Evolutionary conservation across 2,113 vertebrate species (phyloP), one percentile per base, ranked within the genome.

Genomic region (Hyaena hyaena): DNA sequence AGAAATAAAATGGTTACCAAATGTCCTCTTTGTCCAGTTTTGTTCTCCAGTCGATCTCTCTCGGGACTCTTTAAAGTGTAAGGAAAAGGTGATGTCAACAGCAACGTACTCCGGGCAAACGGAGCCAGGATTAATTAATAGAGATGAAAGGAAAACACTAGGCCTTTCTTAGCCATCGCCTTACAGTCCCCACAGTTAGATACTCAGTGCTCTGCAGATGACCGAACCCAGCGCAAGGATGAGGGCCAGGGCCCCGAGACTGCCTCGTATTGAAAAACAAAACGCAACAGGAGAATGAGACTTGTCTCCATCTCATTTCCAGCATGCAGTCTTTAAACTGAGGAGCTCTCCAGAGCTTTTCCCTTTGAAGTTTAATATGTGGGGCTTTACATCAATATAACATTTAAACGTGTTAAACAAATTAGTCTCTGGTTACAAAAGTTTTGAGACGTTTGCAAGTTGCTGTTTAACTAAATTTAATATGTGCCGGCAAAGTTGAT

Each of bases 1-100:
- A 99, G 99, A 99, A 99, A 99, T 99, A 99, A 99, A 99, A 99
- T 99, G 98, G 99, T 99, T 99, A 99, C 99, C 99, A 99, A 99
- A 99, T 99, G 99, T 99, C 98, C 98, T 98, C 99, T 98, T 98
- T 98, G 98, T 99, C 98, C 98, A 98, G 98, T 98, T 99, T 98
- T 98, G 98, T 98, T 99, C 98, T 98, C 98, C 98, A 98, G 98
- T 98, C 93, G 98, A 96, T 99, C 97, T 98, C 99, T 98, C 99
- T 63, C 23, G 99, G 98, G 99, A 98, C 98, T 99, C 98, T 98
- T 99, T 99, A 99, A 99, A 99, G 98, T 98, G 98, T 99, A 98
- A 98, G 98, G 99, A 99, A 98, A 99, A 99, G 98, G 98, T 99
- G 99, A 99, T 99, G 99, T 99, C 99, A 99, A 99, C 98, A 98